Base-by-base conservation (phyloP, 2,113 vertebrate species). In the Erinaceus europaeus region DNA sequence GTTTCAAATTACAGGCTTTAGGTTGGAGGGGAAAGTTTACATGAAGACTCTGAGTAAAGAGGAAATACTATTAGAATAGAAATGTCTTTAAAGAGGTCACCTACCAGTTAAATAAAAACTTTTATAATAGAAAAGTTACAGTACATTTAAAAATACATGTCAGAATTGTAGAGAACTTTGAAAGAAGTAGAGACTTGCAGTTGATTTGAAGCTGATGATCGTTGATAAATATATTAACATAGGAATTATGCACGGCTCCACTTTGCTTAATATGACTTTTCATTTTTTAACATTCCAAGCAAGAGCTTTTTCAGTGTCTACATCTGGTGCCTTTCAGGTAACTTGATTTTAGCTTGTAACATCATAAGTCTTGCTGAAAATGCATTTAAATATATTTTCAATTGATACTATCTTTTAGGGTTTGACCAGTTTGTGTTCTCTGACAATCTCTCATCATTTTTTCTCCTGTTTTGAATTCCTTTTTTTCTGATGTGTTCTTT, bases 311-410 rank as follows among this genome's bases (percentile, higher is more conserved):
- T 62, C 46, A 59, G 44, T 84, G 84, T 91, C 68, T 84, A 46
- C 42, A 80, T 21, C n/a, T 50, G 46, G 52, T n/a, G 21, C 27
- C 40, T 85, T 88, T 92, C 91, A 86, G 81, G 73, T 90, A 69
- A 93, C 36, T 73, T 77, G 64, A 88, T 74, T 88, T 80, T 38
- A 29, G 6, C 84, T 90, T 86, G 62, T 73, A 84, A 64, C 48
- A 61, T 78, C 25, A 2, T 23, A 90, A 55, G 20, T 74, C 64
- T 91, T 80, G 42, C 36, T 78, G 84, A 84, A 92, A 94, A 88
- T 53, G 6, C 76, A 65, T 53, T 82, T 29, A 77, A 48, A 48
- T 72, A 10, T 48, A 23, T 76, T 80, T 40, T 59, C 44, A 86
- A 0, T 55, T 83, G 71, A 84, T 84, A 82, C 7, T n/a, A 52